Base-by-base conservation (phyloP, 2,888 invertebrate species). In the Tortrix viridana region DNA sequence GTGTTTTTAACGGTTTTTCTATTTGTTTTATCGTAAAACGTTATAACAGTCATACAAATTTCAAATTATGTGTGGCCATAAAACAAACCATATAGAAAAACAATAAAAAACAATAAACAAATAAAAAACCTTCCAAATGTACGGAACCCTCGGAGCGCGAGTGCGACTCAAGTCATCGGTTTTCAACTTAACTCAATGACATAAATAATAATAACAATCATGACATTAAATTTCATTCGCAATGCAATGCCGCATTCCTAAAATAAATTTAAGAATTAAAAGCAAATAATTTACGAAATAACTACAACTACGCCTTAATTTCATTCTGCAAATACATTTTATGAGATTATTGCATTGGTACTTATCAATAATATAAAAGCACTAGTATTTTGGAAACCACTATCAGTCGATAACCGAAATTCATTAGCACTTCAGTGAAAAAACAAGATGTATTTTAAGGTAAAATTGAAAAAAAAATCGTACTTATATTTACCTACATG, bases 381-480 rank as follows among this genome's bases (percentile, higher is more conserved):
- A 16, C 41, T n/a, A 16, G 41, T 41, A 0, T n/a, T 41, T 41
- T 6, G 5, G n/a, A n/a, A n/a, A 41, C 41, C 5, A 16, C 5
- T 41, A 41, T 41, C 41, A 41, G 41, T 41, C 5, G 16, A 41
- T 6, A 6, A 4, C n/a, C 6, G 5, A 41, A 41, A n/a, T 41
- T 5, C 41, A 41, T 6, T 6, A 16, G 1, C 0, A 16, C 5
- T 5, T n/a, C 41, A 41, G n/a, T 16, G 5, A 41, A 41, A 41
- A 41, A 41, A 38, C 32, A 53, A 53, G 23, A 53, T 53, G 53
- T 53, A 23, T 43, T 18, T 9, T 12, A 50, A 32, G 50, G 50
- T 50, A 37, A 37, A 19, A 5, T 32, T 22, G 5, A 22, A 23
- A 23, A 23, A 5, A 23, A 23, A 6, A n/a, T n/a, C n/a, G n/a